Evolutionary conservation across 2,797 vertebrate genomes (phyloP).

Genomic region (Phaenicophaeus curvirostris): DNA sequence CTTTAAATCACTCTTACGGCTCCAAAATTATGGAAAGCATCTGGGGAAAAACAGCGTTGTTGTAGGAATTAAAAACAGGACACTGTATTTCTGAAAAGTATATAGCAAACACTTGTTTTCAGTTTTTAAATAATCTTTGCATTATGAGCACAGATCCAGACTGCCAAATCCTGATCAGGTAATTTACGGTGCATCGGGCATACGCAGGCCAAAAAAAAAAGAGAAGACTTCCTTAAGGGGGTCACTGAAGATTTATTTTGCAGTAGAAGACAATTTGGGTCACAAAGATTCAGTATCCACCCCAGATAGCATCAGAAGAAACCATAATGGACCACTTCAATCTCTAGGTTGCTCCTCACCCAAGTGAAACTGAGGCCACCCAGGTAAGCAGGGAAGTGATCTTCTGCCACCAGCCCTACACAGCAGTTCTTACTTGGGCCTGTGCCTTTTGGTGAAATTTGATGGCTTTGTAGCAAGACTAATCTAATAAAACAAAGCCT

Average conservation of each 20-base stretch:
- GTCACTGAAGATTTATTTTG: neutral
- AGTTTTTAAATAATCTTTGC: neutral
- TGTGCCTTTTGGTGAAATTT: neutral
- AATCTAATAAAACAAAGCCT: neutral
- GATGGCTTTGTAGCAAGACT: neutral
- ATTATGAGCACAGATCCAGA: neutral
- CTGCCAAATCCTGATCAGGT: neutral
- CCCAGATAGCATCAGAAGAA: neutral
- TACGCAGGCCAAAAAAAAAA: neutral
- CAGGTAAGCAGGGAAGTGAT: neutral
- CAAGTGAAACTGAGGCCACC: neutral
- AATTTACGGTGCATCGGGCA: neutral
- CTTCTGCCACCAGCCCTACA: neutral
- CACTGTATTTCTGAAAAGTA: neutral
- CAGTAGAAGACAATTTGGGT: neutral
- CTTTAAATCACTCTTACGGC: neutral
- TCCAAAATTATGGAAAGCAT: neutral
- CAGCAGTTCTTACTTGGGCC: neutral
- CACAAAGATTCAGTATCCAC: neutral
- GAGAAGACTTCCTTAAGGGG: rapidly evolving
- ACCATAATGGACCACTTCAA: neutral
- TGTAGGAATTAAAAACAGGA: neutral
- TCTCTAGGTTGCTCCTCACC: neutral
- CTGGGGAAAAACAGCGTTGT: neutral
- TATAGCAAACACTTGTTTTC: neutral